Conservation (phyloP, 2,797 vertebrate species). For the Sebastes reedi region DNA sequence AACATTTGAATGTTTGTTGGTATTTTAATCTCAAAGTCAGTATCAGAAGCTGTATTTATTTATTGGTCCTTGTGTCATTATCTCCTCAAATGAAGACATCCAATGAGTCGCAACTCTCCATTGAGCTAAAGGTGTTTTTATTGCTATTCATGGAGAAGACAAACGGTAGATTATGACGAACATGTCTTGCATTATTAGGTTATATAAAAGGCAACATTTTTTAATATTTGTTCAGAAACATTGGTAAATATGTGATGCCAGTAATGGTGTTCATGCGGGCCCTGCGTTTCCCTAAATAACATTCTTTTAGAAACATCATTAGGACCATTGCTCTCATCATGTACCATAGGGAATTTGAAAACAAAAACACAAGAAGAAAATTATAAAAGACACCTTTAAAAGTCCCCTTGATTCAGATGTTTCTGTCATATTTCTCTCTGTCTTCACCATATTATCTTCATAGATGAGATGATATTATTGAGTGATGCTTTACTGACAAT, state of each 20-base stretch:
- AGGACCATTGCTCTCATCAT: background rate
- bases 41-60: too few relatives aligned
- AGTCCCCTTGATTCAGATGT: background rate
- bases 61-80: too few relatives aligned
- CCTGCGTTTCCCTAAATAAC: background rate
- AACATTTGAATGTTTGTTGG: too few relatives aligned
- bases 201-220: background rate
- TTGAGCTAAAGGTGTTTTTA: background rate
- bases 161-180: background rate
- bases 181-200: background rate
- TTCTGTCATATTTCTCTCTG: background rate
- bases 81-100: background rate
- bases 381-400: background rate
- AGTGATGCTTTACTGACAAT: slow-evolving; percentile 25
- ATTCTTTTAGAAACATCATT: background rate
- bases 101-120: background rate
- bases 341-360: background rate
- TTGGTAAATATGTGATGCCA: background rate
- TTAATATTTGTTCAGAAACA: background rate
- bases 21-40: too few relatives aligned
- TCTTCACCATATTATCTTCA: background rate
- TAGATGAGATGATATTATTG: background rate
- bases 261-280: background rate
- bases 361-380: background rate
- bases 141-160: background rate